Conservation (phyloP, 2,888 invertebrate genomes). For the Zelleria hepariella region DNA sequence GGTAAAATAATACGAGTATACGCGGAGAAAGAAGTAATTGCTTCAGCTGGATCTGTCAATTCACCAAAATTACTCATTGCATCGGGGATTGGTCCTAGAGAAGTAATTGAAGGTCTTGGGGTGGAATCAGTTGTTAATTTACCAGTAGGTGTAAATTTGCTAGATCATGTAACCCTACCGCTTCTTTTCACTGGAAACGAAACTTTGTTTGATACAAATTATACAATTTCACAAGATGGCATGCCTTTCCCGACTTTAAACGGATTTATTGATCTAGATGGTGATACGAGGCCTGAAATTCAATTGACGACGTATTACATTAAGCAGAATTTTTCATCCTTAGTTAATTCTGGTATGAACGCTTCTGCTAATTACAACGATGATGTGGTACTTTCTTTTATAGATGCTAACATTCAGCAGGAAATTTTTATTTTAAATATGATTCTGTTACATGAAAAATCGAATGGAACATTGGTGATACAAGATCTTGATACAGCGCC, state of each 20-base stretch:
- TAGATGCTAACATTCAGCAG: neutral
- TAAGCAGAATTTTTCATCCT: neutral
- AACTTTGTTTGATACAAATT: neutral
- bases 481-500: neutral
- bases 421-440: neutral
- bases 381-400: neutral
- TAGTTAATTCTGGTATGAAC: neutral
- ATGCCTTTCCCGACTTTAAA: neutral
- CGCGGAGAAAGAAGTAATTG: conserved; percentile 7
- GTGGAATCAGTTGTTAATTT: conserved; percentile 8
- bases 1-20: conserved; percentile 1
- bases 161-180: conserved; percentile 9
- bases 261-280: neutral
- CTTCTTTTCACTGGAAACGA: conserved; percentile 4
- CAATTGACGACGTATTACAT: neutral
- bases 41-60: conserved; percentile 7
- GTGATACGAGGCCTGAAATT: neutral
- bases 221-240: neutral
- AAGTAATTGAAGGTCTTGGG: neutral
- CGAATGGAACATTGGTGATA: neutral
- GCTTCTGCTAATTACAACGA: neutral
- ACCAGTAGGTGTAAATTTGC: conserved; percentile 8
- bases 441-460: conserved; percentile 1
- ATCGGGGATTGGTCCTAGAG: conserved; percentile 10
- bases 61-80: conserved; percentile 10